Evolutionary conservation across 2,888 invertebrate species (phyloP).

Genomic region (Pomacea canaliculata): DNA sequence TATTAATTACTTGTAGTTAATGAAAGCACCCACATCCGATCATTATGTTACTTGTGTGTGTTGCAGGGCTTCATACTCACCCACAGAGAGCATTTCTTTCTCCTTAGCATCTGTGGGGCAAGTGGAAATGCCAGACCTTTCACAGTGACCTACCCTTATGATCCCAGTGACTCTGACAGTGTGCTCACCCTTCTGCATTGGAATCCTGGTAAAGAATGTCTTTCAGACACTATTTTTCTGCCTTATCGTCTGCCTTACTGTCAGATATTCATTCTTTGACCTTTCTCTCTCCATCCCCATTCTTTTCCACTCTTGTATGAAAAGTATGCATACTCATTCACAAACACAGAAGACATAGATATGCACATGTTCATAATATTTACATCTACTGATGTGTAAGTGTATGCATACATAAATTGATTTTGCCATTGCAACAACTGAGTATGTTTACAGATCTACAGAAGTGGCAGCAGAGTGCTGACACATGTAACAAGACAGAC

Average conservation of each 20-base stretch:
- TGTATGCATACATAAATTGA: no score
- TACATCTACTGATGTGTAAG: no score
- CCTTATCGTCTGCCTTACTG: neutral
- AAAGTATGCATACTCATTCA: no score
- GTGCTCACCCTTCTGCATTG: conserved; percentile 28
- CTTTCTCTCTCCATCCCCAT: neutral
- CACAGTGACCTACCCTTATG: conserved; percentile 22
- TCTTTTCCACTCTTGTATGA: neutral
- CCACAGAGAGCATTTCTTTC: conserved; percentile 21
- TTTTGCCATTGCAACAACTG: no score
- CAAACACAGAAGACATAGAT: no score
- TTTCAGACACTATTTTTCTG: neutral
- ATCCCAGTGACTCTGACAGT: conserved; percentile 17
- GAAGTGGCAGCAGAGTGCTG: conserved; percentile 30
- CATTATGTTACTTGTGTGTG: no score
- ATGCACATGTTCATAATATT: no score
- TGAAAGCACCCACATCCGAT: no score
- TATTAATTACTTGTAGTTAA: no score
- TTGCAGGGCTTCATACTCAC: conserved; percentile 15
- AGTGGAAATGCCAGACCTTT: conserved; percentile 28
- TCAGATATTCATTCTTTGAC: neutral
- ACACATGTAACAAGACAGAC: conserved; percentile 25
- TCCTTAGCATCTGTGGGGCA: conserved; percentile 29
- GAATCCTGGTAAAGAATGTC: conserved; percentile 18
- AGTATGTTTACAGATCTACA: conserved; percentile 6